Evolutionary conservation across 2,888 invertebrate species (phyloP).

Genomic region (Limnephilus rhombicus): DNA sequence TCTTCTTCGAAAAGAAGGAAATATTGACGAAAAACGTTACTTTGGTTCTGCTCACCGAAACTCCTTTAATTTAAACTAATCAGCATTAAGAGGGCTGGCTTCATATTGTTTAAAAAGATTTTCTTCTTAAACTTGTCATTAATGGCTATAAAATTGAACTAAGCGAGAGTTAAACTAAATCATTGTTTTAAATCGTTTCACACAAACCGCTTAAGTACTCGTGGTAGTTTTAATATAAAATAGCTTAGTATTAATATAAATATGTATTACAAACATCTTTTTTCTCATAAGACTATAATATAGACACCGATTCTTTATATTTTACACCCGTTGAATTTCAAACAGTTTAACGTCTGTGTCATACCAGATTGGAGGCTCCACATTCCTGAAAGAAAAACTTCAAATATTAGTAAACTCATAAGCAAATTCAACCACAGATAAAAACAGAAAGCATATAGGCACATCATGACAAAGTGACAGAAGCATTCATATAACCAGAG

Average conservation of each 20-base stretch:
- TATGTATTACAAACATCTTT: conserved; percentile 30
- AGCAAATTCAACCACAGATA: conserved; percentile 48
- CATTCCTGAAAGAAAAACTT: conserved; percentile 85
- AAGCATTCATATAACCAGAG: background rate
- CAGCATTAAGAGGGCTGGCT: background rate
- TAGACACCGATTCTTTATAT: background rate
- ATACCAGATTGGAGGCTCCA: conserved; percentile 99
- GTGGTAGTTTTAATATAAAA: background rate
- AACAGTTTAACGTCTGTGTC: conserved; percentile 99
- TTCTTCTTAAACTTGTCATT: background rate
- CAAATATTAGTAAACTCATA: background rate
- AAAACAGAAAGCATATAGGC: background rate
- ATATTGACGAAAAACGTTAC: background rate
- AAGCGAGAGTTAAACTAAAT: conserved; percentile 18
- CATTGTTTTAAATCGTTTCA: conserved; percentile 23
- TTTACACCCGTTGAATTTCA: conserved; percentile 96
- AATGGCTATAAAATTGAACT: background rate
- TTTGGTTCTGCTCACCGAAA: background rate
- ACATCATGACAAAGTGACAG: background rate
- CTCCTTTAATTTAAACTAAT: background rate
- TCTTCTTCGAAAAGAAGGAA: background rate
- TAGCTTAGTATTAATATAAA: conserved; percentile 28
- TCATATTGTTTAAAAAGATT: background rate
- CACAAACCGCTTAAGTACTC: conserved; percentile 6
- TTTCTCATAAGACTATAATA: conserved; percentile 5